phyloP scores from a whole-genome alignment of 2,797 vertebrate species.

The Sphenodon punctatus region DNA sequence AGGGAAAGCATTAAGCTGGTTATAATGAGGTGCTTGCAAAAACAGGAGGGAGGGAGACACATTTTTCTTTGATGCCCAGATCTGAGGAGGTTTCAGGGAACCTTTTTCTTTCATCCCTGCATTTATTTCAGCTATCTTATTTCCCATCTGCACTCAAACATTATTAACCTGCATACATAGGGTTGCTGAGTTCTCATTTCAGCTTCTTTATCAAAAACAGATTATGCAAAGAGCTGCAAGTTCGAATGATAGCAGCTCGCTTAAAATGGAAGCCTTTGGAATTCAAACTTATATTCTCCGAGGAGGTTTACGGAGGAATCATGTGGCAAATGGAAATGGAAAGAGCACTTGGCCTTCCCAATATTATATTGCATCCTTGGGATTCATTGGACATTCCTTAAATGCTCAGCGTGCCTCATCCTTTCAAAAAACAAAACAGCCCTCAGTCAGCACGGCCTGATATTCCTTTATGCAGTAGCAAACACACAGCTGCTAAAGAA shows the following conservation, averaged over 20 bases:
- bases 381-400: background rate
- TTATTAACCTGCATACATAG: background rate
- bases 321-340: background rate
- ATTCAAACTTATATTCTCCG: background rate
- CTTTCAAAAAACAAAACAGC: background rate
- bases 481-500: too few relatives aligned
- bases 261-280: background rate
- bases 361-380: too few relatives aligned
- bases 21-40: slow-evolving; percentile 5
- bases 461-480: background rate
- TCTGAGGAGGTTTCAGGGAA: background rate
- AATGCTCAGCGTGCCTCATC: background rate
- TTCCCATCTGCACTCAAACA: slow-evolving; percentile 40
- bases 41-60: background rate
- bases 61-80: slow-evolving; percentile 6
- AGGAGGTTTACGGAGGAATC: too few relatives aligned
- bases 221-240: background rate
- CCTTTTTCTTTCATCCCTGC: background rate
- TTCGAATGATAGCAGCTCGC: too few relatives aligned
- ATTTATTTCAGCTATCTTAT: slow-evolving; percentile 40
- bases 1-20: slow-evolving; percentile 9
- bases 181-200: background rate
- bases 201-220: background rate
- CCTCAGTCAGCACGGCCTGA: background rate
- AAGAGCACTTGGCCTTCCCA: background rate